Percentiles rank a stretch among this genome's conserved stretches.
phyloP scores from a whole-genome alignment of 2,113 vertebrate genomes.

The Crocuta crocuta region DNA sequence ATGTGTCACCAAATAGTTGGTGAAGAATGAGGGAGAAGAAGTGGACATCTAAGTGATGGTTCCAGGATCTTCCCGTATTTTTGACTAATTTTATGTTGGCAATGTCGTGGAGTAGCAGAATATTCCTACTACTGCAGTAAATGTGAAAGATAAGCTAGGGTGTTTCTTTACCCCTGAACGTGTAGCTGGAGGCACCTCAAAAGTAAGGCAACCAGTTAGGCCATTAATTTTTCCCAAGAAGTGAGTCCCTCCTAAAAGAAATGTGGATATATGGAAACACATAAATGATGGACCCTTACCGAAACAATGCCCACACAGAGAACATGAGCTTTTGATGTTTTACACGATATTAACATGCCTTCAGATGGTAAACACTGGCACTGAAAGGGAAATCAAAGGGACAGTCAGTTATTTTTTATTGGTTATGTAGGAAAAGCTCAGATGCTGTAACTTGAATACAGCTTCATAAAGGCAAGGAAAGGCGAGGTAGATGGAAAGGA shows the following conservation, averaged over 20 bases:
- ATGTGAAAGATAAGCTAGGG: slow-evolving; percentile 3
- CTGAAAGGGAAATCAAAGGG: neutral
- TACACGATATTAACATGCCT: neutral
- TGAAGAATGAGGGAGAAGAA: slow-evolving; percentile 13
- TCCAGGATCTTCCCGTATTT: slow-evolving; percentile 56
- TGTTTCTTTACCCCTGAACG: neutral
- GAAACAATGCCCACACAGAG: neutral
- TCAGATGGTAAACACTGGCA: neutral
- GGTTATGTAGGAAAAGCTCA: neutral
- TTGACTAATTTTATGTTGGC: slow-evolving; percentile 71
- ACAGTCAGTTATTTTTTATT: neutral
- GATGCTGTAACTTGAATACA: neutral
- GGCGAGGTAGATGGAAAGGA: neutral
- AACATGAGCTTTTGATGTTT: neutral
- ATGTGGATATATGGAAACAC: neutral
- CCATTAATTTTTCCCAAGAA: slow-evolving; percentile 6
- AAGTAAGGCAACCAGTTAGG: neutral
- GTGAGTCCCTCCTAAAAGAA: neutral
- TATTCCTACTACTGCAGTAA: slow-evolving; percentile 52
- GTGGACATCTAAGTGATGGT: slow-evolving; percentile 60
- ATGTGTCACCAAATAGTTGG: neutral
- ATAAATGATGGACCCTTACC: neutral
- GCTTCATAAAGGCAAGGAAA: neutral
- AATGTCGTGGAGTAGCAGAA: slow-evolving; percentile 4
- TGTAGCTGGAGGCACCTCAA: neutral